phyloP scores from a whole-genome alignment of 2,113 vertebrate species.

The Mungos mungo region DNA sequence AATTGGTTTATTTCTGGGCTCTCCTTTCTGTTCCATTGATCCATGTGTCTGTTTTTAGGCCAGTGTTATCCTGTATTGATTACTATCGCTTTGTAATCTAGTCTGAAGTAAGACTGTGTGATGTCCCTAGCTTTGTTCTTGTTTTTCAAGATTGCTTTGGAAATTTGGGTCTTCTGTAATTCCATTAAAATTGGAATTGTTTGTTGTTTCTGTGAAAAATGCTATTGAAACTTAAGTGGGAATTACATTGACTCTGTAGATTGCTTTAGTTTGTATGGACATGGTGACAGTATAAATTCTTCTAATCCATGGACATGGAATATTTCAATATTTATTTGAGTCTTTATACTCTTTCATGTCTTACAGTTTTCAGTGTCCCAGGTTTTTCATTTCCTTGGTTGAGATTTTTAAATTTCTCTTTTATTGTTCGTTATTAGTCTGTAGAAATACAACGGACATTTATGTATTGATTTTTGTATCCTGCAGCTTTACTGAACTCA shows the following conservation, averaged over 20 bases:
- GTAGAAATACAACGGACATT: not conserved
- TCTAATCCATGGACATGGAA: not conserved
- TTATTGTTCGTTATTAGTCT: not conserved
- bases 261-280: not conserved
- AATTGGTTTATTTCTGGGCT: not conserved
- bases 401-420: not conserved
- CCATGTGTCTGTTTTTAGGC: not conserved
- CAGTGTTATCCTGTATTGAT: not conserved
- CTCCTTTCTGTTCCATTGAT: not conserved
- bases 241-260: not conserved
- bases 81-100: not conserved
- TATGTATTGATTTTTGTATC: not conserved
- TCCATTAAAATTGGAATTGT: not conserved
- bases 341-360: not conserved
- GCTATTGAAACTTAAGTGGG: not conserved
- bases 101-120: not conserved
- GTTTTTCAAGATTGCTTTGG: not conserved
- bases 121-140: not conserved
- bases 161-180: not conserved
- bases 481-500: not conserved
- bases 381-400: not conserved
- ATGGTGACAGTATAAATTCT: not conserved
- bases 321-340: not conserved
- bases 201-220: constrained; percentile 1
- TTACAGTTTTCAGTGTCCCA: not conserved